Evolutionary conservation across 2,888 invertebrate genomes (phyloP).

Genomic region (Athripsodes cinereus): DNA sequence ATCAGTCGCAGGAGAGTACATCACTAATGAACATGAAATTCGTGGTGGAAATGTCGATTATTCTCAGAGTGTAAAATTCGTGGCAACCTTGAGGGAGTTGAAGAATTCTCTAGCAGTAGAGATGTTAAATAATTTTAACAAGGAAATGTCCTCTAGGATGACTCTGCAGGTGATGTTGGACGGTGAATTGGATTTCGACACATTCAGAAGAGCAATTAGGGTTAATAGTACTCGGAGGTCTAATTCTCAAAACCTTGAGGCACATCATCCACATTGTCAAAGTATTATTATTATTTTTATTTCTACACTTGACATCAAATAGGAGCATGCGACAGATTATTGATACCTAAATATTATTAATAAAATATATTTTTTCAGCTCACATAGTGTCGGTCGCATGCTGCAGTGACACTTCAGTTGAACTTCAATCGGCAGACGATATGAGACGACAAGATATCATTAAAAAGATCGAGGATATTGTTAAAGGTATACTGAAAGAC

Average conservation of each 20-base stretch:
- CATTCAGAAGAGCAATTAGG: slow-evolving; percentile 17
- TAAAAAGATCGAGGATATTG: slow-evolving; percentile 39
- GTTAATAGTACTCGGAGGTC: slow-evolving; percentile 1
- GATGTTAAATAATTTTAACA: not conserved
- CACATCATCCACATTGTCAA: too few species aligned
- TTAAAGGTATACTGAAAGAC: slow-evolving; percentile 39
- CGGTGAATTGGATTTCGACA: slow-evolving; percentile 14
- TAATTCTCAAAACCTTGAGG: not conserved
- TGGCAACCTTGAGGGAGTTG: slow-evolving; percentile 15
- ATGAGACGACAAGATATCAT: slow-evolving; percentile 11
- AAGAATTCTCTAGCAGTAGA: slow-evolving; percentile 4
- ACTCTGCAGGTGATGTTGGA: slow-evolving; percentile 6
- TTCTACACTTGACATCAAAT: too few species aligned
- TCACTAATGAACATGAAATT: too few species aligned
- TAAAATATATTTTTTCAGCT: too few species aligned
- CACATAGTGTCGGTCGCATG: too few species aligned
- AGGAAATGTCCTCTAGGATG: not conserved
- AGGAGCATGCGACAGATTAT: too few species aligned
- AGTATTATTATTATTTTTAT: too few species aligned
- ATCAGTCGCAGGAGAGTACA: too few species aligned
- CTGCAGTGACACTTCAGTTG: too few species aligned
- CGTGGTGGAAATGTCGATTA: not conserved
- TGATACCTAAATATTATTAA: too few species aligned
- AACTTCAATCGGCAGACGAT: too few species aligned
- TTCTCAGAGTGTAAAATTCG: not conserved